Percentiles rank a stretch among this genome's conserved stretches.
phyloP scores from a whole-genome alignment of 2,113 vertebrate genomes.

The Chrysemys picta region DNA sequence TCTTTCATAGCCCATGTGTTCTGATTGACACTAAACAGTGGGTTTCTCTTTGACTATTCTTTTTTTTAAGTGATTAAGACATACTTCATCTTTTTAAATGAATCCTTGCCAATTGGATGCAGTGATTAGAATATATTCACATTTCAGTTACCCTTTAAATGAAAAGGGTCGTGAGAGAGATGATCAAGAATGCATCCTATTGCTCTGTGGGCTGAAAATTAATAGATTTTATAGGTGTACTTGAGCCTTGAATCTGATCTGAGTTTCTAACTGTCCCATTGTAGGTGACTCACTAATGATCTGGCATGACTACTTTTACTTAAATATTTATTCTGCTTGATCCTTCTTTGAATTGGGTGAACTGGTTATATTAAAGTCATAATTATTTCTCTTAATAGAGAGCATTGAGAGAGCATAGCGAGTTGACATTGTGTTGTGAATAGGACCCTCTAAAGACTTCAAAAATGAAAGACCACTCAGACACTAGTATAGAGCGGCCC shows the following conservation, averaged over 20 bases:
- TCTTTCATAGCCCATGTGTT: fast-evolving
- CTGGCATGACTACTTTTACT: not conserved
- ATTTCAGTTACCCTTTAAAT: not conserved
- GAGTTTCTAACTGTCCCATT: fast-evolving
- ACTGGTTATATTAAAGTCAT: not conserved
- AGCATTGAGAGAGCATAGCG: not conserved
- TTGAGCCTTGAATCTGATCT: not conserved
- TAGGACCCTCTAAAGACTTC: not conserved
- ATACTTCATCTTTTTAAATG: not conserved
- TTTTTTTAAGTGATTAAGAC: not conserved
- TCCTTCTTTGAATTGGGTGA: not conserved
- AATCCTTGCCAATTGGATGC: fast-evolving
- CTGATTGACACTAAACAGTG: not conserved
- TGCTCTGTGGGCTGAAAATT: not conserved
- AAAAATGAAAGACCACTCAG: fast-evolving
- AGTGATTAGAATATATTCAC: not conserved
- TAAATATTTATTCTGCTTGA: not conserved
- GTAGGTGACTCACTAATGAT: fast-evolving
- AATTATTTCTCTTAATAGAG: not conserved
- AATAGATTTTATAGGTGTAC: not conserved
- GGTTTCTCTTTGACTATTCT: not conserved
- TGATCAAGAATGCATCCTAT: not conserved
- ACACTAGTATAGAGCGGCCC: not conserved
- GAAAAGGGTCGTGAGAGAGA: not conserved
- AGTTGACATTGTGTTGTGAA: not conserved